Base-by-base conservation (phyloP, 2,113 vertebrate species). In the Pelmatolapia mariae region DNA sequence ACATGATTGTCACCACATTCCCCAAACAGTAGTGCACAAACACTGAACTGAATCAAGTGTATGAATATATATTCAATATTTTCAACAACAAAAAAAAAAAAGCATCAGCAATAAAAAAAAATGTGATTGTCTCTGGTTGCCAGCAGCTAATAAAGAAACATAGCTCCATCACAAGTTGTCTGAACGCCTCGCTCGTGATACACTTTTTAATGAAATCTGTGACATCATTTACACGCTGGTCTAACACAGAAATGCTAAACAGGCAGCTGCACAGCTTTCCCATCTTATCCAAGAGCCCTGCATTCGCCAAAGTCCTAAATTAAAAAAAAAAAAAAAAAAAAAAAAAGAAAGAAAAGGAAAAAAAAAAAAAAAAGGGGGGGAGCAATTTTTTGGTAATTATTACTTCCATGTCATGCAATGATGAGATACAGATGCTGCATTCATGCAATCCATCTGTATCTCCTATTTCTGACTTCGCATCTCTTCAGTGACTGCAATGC, bases 1-100 rank as follows among this genome's bases (percentile, higher is more conserved):
- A 88, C 81, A 68, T 89, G 92, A 94, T 93, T 93, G 91, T 92
- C 86, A 86, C 87, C 78, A 89, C n/a, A 43, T 50, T 80, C 66
- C 82, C 78, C 22, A 73, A 1, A n/a, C 78, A 38, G 79, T 33
- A 5, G 19, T 53, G n/a, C 73, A 93, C 83, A 88, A 91, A 90
- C 78, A 80, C 82, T 36, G 31, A 33, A 89, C 31, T 5, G 84
- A 50, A 68, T 81, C 76, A 5, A 53, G 31, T 26, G 24, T 56
- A 7, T 33, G 15, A 40, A 71, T 68, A 68, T 68, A 71, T 71
- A 68, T 47, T 88, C 22, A 54, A 33, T 89, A 90, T 57, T 68
- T 38, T 80, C 8, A 29, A 59, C 26, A n/a, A n/a, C n/a, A n/a
- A n/a, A n/a, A n/a, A 31, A 29, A 29, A 93, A 91, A 89, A 93